phyloP scores from a whole-genome alignment of 2,113 vertebrate genomes.

The Clarias gariepinus region DNA sequence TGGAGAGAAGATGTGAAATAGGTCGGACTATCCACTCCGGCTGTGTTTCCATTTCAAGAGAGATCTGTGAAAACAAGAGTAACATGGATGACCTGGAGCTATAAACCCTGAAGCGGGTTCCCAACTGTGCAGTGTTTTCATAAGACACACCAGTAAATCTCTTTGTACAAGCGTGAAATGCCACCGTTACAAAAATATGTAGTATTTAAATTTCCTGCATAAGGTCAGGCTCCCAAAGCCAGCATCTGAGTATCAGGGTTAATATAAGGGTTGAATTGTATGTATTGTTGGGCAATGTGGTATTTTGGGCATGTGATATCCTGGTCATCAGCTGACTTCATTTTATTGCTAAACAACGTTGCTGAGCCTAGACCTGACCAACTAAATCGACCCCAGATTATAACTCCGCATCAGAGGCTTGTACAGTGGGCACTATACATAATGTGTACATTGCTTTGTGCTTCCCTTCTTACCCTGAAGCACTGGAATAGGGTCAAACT shows the following conservation, averaged over 20 bases:
- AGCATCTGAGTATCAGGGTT: background rate
- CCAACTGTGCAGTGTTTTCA: slow-evolving; percentile 10
- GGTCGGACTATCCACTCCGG: background rate
- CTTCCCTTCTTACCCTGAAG: too few relatives aligned
- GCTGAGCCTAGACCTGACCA: too few relatives aligned
- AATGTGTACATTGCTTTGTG: too few relatives aligned
- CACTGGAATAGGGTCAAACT: too few relatives aligned
- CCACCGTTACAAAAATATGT: slow-evolving; percentile 22
- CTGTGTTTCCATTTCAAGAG: slow-evolving; percentile 29
- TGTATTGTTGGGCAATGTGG: background rate
- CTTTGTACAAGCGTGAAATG: slow-evolving; percentile 22
- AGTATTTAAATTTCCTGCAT: background rate
- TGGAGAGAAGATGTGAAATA: slow-evolving; percentile 23
- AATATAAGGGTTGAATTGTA: background rate
- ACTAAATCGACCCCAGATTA: too few relatives aligned
- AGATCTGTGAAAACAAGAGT: slow-evolving; percentile 26
- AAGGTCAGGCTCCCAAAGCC: background rate
- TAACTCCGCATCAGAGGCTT: too few relatives aligned
- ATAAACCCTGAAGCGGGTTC: slow-evolving; percentile 20
- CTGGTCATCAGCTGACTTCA: too few relatives aligned
- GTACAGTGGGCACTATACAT: too few relatives aligned
- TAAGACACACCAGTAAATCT: slow-evolving; percentile 19
- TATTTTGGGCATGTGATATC: too few relatives aligned
- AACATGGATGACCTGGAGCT: slow-evolving; percentile 24
- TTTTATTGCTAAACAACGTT: too few relatives aligned